Evolutionary conservation across 64 coral and sea anemone genomes (phyloP).

Genomic region (Pocillopora damicornis): DNA sequence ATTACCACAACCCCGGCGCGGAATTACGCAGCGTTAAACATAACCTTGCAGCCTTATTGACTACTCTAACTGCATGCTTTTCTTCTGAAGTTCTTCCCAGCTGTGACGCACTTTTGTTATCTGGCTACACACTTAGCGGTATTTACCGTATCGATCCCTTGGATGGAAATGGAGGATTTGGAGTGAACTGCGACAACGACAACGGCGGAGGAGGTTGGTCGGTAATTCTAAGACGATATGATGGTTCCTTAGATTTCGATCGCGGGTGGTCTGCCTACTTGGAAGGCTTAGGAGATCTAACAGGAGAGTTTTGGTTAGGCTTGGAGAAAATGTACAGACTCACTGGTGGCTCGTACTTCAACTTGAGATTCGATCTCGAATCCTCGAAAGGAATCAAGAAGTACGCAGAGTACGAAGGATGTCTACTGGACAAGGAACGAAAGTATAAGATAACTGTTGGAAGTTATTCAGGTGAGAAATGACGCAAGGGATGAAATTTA

Average conservation of each 20-base stretch:
- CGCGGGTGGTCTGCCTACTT: slow-evolving; percentile 34
- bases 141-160: not conserved
- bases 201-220: slow-evolving; percentile 34
- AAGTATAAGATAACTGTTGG: slow-evolving; percentile 24
- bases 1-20: too few relatives aligned
- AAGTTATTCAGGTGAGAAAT: slow-evolving; percentile 8
- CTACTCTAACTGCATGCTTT: not conserved
- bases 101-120: not conserved
- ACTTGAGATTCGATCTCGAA: slow-evolving; percentile 13
- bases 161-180: not conserved
- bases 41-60: not conserved
- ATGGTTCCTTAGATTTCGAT: slow-evolving; percentile 25
- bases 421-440: not conserved
- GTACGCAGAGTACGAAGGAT: slow-evolving; percentile 12
- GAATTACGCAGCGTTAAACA: not conserved
- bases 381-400: not conserved
- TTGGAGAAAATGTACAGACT: not conserved
- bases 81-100: not conserved
- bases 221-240: not conserved
- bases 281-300: slow-evolving; percentile 13
- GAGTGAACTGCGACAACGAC: slow-evolving; percentile 35
- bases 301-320: slow-evolving; percentile 37
- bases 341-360: not conserved
- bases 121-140: not conserved
- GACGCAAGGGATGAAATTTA: not conserved